A percentile compares a stretch with the other conserved stretches of the same genome.
Evolutionary conservation across 2,888 invertebrate genomes (phyloP).

Genomic region (Scaeva pyrastri): DNA sequence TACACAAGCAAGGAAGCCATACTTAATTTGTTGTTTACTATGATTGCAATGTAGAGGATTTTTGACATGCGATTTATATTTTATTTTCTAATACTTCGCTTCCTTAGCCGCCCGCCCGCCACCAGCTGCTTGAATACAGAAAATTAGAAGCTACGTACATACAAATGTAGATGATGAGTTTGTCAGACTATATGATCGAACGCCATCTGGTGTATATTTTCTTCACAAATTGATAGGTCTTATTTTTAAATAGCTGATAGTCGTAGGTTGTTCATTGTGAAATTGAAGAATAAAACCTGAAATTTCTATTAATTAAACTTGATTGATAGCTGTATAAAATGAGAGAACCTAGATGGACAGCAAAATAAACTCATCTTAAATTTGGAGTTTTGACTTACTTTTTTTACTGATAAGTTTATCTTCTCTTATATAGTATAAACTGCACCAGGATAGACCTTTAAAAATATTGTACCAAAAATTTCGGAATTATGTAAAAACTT

Average conservation of each 20-base stretch:
- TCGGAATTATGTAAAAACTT: no score
- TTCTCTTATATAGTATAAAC: no score
- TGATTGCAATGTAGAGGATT: slow-evolving; percentile 13
- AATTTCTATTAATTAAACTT: slow-evolving; percentile 37
- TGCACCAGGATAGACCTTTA: no score
- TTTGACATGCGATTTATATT: slow-evolving; percentile 3
- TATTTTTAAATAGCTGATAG: slow-evolving; percentile 14
- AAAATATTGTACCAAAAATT: no score
- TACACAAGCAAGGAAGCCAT: not conserved
- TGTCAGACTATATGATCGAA: slow-evolving; percentile 57
- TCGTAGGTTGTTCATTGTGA: not conserved
- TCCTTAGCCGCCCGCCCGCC: not conserved
- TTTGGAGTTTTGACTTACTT: no score
- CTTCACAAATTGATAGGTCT: slow-evolving; percentile 45
- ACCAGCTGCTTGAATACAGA: not conserved
- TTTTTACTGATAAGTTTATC: no score
- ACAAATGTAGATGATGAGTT: no score
- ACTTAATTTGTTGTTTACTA: not conserved
- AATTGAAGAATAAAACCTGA: slow-evolving; percentile 20
- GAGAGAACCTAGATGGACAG: no score
- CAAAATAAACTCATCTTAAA: no score
- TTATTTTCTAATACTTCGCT: not conserved
- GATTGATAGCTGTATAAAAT: slow-evolving; percentile 20
- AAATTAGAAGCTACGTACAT: slow-evolving; percentile 36
- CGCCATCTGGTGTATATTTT: slow-evolving; percentile 10